phyloP scores from a whole-genome alignment of 2,113 vertebrate species.

The Cardinalis cardinalis region DNA sequence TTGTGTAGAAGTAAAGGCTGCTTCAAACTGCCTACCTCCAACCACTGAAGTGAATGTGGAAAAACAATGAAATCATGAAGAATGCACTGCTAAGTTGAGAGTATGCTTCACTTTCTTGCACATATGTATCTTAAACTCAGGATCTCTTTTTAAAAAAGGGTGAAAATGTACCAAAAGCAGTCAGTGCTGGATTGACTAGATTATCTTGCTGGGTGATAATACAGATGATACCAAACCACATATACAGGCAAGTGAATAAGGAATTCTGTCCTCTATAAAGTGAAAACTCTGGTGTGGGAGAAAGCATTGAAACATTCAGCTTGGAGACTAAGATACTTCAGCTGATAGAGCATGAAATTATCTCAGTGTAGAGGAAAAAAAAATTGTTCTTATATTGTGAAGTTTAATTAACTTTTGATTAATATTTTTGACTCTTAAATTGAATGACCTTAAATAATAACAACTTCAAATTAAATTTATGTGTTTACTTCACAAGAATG shows the following conservation, averaged over 20 bases:
- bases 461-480: not conserved
- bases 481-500: not conserved
- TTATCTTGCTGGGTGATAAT: not conserved
- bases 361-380: not conserved
- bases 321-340: not conserved
- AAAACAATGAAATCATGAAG: not conserved
- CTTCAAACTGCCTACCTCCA: not conserved
- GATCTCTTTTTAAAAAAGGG: not conserved
- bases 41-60: not conserved
- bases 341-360: not conserved
- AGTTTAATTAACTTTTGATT: not conserved
- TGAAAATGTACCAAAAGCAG: not conserved
- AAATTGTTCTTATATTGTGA: not conserved
- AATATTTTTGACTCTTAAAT: not conserved
- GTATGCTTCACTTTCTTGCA: not conserved
- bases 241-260: not conserved
- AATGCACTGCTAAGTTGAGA: not conserved
- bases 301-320: not conserved
- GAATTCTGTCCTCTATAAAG: not conserved
- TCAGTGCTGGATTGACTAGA: not conserved
- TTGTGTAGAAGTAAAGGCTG: not conserved
- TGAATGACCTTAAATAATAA: not conserved
- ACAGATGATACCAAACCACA: not conserved
- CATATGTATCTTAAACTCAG: not conserved
- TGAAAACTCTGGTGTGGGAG: not conserved